Conservation (phyloP, 2,797 vertebrate genomes). For the Craterocephalus amniculus region DNA sequence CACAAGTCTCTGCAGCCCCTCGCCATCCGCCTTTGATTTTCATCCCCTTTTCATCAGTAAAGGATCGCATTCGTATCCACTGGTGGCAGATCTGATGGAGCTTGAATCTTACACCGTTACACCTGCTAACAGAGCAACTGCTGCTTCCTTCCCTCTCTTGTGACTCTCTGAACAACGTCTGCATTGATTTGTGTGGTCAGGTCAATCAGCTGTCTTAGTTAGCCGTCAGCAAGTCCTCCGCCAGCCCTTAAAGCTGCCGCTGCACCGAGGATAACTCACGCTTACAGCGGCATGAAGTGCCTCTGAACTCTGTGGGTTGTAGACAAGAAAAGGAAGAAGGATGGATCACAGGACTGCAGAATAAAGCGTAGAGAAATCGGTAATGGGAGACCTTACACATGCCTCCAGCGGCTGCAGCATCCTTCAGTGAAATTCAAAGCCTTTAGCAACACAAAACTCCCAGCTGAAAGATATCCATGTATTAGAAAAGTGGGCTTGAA, state of each 20-base stretch:
- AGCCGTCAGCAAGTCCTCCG: slow-evolving; percentile 42
- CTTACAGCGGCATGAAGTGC: neutral
- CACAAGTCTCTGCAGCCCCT: slow-evolving; percentile 26
- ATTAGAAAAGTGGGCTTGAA: slow-evolving; percentile 17
- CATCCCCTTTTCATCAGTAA: neutral
- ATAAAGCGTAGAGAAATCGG: slow-evolving; percentile 36
- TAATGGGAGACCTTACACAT: slow-evolving; percentile 41
- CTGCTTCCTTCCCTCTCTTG: slow-evolving; percentile 44
- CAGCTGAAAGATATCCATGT: slow-evolving; percentile 10
- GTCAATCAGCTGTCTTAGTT: slow-evolving; percentile 53
- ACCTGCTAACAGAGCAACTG: slow-evolving; percentile 14
- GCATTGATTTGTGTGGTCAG: slow-evolving; percentile 62
- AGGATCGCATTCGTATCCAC: neutral
- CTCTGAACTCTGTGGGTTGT: slow-evolving; percentile 35
- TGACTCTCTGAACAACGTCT: slow-evolving; percentile 57
- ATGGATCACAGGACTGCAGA: slow-evolving; percentile 23
- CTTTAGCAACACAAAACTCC: slow-evolving; percentile 11
- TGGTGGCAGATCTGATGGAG: slow-evolving; percentile 8
- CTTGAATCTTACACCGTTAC: slow-evolving; percentile 14
- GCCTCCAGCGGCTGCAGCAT: slow-evolving; percentile 28
- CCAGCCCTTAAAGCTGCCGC: slow-evolving; percentile 35
- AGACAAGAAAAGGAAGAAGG: slow-evolving; percentile 11
- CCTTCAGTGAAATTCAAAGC: slow-evolving; percentile 12
- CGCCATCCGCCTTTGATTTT: slow-evolving; percentile 16
- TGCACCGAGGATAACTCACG: slow-evolving; percentile 19